phyloP scores from a whole-genome alignment of 2,888 invertebrate genomes.

The Agonopterix heracliana region DNA sequence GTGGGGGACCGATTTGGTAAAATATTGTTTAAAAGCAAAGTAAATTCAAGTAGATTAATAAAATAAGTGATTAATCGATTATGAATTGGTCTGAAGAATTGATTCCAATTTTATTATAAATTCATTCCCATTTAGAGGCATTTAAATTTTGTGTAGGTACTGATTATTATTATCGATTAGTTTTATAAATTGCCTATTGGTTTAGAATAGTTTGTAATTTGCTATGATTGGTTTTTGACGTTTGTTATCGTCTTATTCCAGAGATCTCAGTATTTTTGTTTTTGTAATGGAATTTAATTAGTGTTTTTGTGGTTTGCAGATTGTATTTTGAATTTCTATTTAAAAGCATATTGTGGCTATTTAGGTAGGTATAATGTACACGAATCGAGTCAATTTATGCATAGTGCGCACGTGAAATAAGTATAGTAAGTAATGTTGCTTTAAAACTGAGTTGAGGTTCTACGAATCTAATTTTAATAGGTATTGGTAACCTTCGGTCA shows the following conservation, averaged over 20 bases:
- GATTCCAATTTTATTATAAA: constrained; percentile 23
- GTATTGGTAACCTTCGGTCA: too few relatives aligned
- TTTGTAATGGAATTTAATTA: constrained; percentile 20
- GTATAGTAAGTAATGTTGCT: too few relatives aligned
- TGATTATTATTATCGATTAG: constrained; percentile 4
- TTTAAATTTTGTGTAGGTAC: constrained; percentile 34
- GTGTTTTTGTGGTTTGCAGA: constrained; percentile 13
- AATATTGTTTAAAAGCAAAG: too few relatives aligned
- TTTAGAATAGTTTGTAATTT: constrained; percentile 10
- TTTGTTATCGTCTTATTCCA: constrained; percentile 24
- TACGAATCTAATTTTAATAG: too few relatives aligned
- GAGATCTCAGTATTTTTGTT: constrained; percentile 41
- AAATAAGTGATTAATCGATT: too few relatives aligned
- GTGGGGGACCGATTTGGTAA: too few relatives aligned
- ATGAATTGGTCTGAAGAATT: constrained; percentile 21
- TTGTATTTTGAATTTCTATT: constrained; percentile 2
- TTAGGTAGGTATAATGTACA: not conserved
- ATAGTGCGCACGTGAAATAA: too few relatives aligned
- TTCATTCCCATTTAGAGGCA: constrained; percentile 49
- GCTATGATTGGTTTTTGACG: constrained; percentile 11
- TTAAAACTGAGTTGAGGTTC: too few relatives aligned
- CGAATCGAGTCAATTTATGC: too few relatives aligned
- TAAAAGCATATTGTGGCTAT: not conserved
- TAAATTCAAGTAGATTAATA: too few relatives aligned
- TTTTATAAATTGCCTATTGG: constrained; percentile 12